Percentiles rank a stretch among this genome's conserved stretches.
Conservation (phyloP, 2,797 vertebrate genomes). For the Trachops cirrhosus region DNA sequence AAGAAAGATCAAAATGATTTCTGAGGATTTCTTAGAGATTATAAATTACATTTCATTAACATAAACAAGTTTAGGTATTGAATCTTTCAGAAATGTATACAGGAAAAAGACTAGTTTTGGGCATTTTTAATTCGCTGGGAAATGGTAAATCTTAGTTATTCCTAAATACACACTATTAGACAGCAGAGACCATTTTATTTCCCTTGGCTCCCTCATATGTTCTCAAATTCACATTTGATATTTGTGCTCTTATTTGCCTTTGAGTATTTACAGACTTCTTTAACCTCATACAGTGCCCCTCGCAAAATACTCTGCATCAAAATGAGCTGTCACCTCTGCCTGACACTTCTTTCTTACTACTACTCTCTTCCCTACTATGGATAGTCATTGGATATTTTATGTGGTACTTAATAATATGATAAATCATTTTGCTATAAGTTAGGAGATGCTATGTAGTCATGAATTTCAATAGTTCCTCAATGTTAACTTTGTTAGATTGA, state of each 20-base stretch:
- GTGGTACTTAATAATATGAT: constrained; percentile 9
- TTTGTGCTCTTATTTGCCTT: background rate
- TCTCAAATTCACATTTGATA: constrained; percentile 14
- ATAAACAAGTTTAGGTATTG: background rate
- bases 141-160: background rate
- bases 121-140: constrained; percentile 6
- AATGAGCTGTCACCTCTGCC: background rate
- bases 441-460: background rate
- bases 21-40: background rate
- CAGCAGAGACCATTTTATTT: background rate
- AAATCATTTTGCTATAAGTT: constrained; percentile 23
- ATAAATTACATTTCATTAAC: constrained; percentile 15
- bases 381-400: constrained; percentile 23
- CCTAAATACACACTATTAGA: background rate
- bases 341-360: background rate
- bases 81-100: background rate
- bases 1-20: background rate
- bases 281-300: background rate
- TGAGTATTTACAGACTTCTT: background rate
- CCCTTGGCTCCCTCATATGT: background rate
- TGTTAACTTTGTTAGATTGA: background rate
- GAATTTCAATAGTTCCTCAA: background rate
- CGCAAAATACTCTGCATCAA: background rate
- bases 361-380: background rate
- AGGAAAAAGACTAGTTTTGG: background rate